A percentile compares a stretch with the other conserved stretches of the same genome.
Conservation (phyloP, 2,888 invertebrate genomes). For the Eucera pruinosa region DNA sequence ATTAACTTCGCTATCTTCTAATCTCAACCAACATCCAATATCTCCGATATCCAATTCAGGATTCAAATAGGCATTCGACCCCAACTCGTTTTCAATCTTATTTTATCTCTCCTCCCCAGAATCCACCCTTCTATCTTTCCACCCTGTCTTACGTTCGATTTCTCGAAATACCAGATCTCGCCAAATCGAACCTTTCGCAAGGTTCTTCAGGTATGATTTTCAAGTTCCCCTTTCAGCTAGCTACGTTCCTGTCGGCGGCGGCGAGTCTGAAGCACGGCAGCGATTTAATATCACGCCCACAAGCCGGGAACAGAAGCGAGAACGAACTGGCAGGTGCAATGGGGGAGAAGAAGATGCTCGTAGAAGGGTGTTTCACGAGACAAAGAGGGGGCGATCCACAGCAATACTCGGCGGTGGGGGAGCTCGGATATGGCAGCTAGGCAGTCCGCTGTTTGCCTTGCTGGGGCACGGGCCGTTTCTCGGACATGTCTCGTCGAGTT, state of each 20-base stretch:
- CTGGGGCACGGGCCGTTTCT: constrained; percentile 81
- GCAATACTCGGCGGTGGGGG: constrained; percentile 75
- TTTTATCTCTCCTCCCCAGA: neutral
- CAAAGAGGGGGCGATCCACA: constrained; percentile 45
- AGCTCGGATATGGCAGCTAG: constrained; percentile 82
- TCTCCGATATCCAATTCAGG: too few relatives aligned
- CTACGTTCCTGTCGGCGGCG: constrained; percentile 67
- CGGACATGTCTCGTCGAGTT: constrained; percentile 52
- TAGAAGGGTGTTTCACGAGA: constrained; percentile 37
- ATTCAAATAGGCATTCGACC: too few relatives aligned
- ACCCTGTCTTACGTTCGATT: too few relatives aligned
- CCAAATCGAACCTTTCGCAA: too few relatives aligned
- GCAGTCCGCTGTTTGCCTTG: constrained; percentile 84
- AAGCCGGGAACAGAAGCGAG: constrained; percentile 57
- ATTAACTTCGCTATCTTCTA: too few relatives aligned
- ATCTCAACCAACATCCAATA: too few relatives aligned
- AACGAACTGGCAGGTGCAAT: constrained; percentile 38
- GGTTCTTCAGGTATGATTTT: neutral
- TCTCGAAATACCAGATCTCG: neutral
- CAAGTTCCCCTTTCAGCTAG: constrained; percentile 18
- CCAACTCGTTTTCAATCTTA: too few relatives aligned
- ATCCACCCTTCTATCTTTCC: neutral
- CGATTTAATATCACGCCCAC: constrained; percentile 84
- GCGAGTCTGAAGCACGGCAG: constrained; percentile 73
- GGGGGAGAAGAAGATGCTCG: constrained; percentile 39